phyloP scores from a whole-genome alignment of 2,113 vertebrate genomes.

The Ptilorrhoa leucosticta region DNA sequence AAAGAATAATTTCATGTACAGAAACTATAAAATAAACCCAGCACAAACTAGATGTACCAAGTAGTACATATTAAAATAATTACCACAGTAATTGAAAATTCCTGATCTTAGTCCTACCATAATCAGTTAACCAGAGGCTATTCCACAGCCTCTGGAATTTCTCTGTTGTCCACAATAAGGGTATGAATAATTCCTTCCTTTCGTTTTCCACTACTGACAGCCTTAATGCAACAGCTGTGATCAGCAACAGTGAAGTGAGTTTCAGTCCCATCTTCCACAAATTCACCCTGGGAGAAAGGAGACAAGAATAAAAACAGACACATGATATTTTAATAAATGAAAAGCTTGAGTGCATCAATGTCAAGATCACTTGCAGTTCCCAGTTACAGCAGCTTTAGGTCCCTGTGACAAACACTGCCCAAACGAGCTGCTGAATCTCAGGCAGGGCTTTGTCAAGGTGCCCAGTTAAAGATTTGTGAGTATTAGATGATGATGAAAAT shows the following conservation, averaged over 20 bases:
- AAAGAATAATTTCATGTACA: constrained; percentile 39
- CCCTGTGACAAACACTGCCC: neutral
- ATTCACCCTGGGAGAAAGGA: constrained; percentile 85
- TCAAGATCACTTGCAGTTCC: neutral
- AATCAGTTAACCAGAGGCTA: constrained; percentile 63
- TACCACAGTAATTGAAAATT: constrained; percentile 65
- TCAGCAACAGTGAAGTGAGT: constrained; percentile 90
- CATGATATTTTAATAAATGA: neutral
- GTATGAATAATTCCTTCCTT: constrained; percentile 94
- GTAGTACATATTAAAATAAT: constrained; percentile 55
- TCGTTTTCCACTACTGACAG: constrained; percentile 94
- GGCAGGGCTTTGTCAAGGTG: neutral
- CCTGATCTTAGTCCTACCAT: constrained; percentile 21
- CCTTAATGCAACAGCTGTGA: constrained; percentile 93
- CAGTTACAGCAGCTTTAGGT: neutral
- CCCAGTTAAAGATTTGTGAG: neutral
- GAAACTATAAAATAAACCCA: constrained; percentile 62
- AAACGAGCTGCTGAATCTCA: neutral
- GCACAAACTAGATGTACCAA: constrained; percentile 54
- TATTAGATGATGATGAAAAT: neutral
- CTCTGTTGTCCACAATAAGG: constrained; percentile 87
- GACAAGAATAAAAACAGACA: neutral
- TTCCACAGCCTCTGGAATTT: constrained; percentile 83
- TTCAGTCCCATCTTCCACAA: constrained; percentile 97
- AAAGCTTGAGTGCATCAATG: neutral